A percentile compares a stretch with the other conserved stretches of the same genome.
Conservation (phyloP, 1,140 invertebrate genomes). For the Chrysoperla carnea region DNA sequence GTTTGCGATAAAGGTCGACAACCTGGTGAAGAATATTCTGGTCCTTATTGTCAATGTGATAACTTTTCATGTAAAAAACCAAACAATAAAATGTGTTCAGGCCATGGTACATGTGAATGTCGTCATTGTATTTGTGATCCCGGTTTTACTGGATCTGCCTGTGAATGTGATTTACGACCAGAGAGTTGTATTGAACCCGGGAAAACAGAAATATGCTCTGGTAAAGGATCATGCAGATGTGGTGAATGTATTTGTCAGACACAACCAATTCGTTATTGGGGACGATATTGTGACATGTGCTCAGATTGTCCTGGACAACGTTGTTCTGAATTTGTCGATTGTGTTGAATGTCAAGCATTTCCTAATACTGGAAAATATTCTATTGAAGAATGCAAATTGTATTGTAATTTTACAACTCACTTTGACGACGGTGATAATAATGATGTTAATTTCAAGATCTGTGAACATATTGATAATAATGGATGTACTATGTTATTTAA, state of each 20-base stretch:
- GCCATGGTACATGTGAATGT: constrained; percentile 58
- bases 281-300: constrained; percentile 84
- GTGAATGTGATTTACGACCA: constrained; percentile 58
- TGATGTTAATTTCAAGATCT: constrained; percentile 8
- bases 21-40: constrained; percentile 18
- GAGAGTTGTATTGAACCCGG: constrained; percentile 43
- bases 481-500: constrained; percentile 33
- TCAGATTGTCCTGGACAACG: constrained; percentile 26
- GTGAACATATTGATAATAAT: constrained; percentile 22
- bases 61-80: constrained; percentile 82
- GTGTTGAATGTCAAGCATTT: constrained; percentile 87
- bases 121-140: constrained; percentile 56
- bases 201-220: constrained; percentile 53
- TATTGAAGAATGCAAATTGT: constrained; percentile 28
- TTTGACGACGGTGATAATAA: constrained; percentile 25
- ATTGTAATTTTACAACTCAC: constrained; percentile 24
- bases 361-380: constrained; percentile 51
- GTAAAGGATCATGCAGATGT: constrained; percentile 72
- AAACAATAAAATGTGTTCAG: constrained; percentile 19
- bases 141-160: constrained; percentile 65
- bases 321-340: constrained; percentile 71
- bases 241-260: constrained; percentile 70
- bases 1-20: constrained; percentile 38
- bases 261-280: constrained; percentile 52
- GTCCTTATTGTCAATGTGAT: constrained; percentile 83